A percentile compares a stretch with the other conserved stretches of the same genome.
Evolutionary conservation across 2,888 invertebrate species (phyloP).

Genomic region (Cheilosia urbana): DNA sequence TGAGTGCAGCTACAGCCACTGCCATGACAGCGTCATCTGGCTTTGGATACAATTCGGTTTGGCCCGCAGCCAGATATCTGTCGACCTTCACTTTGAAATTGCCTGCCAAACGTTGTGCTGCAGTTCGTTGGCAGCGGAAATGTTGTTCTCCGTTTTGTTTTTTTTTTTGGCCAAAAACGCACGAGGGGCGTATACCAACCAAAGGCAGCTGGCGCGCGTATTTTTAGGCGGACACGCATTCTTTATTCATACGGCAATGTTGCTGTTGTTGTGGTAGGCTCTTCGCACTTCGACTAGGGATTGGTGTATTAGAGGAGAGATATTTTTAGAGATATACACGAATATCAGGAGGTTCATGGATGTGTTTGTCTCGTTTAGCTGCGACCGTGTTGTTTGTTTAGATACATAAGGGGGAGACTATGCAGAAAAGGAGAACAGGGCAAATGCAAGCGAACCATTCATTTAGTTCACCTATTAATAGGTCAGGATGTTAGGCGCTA

Average conservation of each 20-base stretch:
- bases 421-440: background rate
- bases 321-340: slow-evolving; percentile 60
- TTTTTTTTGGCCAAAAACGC: slow-evolving; percentile 44
- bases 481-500: slow-evolving; percentile 60
- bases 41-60: slow-evolving; percentile 63
- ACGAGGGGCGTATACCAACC: slow-evolving; percentile 11
- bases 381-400: slow-evolving; percentile 38
- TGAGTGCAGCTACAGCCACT: slow-evolving; percentile 18
- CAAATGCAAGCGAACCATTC: slow-evolving; percentile 36
- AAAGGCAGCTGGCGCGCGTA: slow-evolving; percentile 51
- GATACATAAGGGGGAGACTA: slow-evolving; percentile 5
- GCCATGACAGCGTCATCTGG: slow-evolving; percentile 46
- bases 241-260: slow-evolving; percentile 9
- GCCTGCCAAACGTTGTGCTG: slow-evolving; percentile 49
- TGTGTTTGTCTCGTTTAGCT: background rate
- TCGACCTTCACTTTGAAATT: slow-evolving; percentile 69
- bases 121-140: slow-evolving; percentile 68
- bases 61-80: slow-evolving; percentile 65
- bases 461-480: slow-evolving; percentile 62
- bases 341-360: background rate
- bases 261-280: slow-evolving; percentile 57
- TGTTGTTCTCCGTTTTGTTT: slow-evolving; percentile 35
- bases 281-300: slow-evolving; percentile 8
- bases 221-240: slow-evolving; percentile 61
- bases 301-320: slow-evolving; percentile 50